Conservation (phyloP, 2,113 vertebrate genomes). For the Eulemur rufifrons region DNA sequence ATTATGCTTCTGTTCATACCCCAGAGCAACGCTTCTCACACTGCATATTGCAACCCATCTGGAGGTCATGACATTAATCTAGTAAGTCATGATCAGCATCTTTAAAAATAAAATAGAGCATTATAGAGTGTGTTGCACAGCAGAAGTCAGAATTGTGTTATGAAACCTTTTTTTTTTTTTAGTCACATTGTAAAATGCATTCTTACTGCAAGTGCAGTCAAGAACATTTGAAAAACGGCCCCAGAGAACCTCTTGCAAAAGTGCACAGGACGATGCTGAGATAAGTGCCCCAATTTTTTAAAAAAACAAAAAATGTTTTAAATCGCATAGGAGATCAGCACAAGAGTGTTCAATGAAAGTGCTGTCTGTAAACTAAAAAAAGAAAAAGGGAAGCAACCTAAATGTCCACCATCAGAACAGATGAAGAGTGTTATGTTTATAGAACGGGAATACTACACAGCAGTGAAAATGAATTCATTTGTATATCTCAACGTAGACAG, state of each 20-base stretch:
- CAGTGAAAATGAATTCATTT: not conserved
- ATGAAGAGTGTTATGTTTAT: not conserved
- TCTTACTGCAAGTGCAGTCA: not conserved
- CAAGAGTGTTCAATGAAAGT: not conserved
- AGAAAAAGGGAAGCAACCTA: not conserved
- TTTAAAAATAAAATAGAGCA: conserved; percentile 33
- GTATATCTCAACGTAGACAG: not conserved
- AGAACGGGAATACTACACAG: not conserved
- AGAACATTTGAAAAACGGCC: not conserved
- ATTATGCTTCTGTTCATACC: conserved; percentile 54
- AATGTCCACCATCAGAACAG: not conserved
- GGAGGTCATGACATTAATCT: conserved; percentile 20
- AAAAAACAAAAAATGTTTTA: too few relatives aligned
- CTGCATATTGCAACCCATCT: conserved; percentile 5
- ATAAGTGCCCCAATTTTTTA: too few relatives aligned
- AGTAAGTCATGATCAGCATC: conserved; percentile 28
- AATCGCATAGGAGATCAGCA: not conserved
- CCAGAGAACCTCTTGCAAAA: not conserved
- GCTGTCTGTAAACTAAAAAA: not conserved
- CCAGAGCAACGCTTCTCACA: conserved; percentile 14
- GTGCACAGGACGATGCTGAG: too few relatives aligned
- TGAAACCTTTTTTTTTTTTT: not conserved
- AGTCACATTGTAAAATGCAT: conserved; percentile 2
- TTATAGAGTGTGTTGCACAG: not conserved
- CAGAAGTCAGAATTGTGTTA: conserved; percentile 21